phyloP scores from a whole-genome alignment of 2,797 vertebrate species.

The Muscicapa striata region DNA sequence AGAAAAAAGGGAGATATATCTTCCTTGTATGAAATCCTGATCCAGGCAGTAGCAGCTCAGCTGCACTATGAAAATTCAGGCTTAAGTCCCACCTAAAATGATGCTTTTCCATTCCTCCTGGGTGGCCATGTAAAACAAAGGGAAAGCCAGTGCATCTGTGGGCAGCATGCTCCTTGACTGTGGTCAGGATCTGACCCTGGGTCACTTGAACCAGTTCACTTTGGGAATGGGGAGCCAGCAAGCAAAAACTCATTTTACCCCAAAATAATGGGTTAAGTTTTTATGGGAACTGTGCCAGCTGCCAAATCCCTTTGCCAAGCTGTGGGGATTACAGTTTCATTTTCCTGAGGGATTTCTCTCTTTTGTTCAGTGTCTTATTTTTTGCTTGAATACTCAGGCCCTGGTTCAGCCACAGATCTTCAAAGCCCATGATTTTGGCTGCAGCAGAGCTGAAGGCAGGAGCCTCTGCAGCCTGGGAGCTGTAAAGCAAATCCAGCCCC shows the following conservation, averaged over 20 bases:
- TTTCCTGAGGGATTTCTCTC: slow-evolving; percentile 56
- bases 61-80: neutral
- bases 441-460: neutral
- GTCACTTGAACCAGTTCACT: neutral
- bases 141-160: neutral
- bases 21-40: neutral
- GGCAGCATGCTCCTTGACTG: neutral
- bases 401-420: neutral
- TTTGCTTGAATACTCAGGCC: neutral
- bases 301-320: slow-evolving; percentile 42
- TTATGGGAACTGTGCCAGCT: slow-evolving; percentile 12
- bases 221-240: neutral
- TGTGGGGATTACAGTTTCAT: slow-evolving; percentile 59
- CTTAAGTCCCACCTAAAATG: neutral
- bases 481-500: neutral
- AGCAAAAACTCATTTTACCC: neutral
- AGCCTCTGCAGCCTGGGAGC: neutral
- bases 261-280: slow-evolving; percentile 13
- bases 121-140: neutral
- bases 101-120: neutral
- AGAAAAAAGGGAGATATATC: neutral
- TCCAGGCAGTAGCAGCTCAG: neutral
- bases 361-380: slow-evolving; percentile 52
- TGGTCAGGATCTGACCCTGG: neutral
- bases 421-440: neutral